These are phyloP conservation scores for Brassicogethes aeneus DNA, from an alignment of 2,888 invertebrate species.

Conservation along the genomic window DNA sequence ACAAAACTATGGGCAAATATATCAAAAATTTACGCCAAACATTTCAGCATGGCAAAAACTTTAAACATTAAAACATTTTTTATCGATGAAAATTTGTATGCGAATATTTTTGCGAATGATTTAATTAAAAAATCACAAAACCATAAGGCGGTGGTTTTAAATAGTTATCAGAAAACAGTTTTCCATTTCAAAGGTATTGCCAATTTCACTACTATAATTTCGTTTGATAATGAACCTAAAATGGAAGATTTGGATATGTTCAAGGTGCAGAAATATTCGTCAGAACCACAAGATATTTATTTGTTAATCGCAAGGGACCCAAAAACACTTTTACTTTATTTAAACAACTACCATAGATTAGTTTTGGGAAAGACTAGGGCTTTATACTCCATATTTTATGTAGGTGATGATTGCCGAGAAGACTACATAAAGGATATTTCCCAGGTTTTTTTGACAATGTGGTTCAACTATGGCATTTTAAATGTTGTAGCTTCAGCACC, in stretches of 20 bases:
- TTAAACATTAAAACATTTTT: no score
- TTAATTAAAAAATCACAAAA: background rate
- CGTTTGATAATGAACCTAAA: background rate
- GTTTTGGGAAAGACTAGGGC: background rate
- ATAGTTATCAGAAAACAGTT: no score
- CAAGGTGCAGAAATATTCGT: background rate
- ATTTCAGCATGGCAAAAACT: background rate
- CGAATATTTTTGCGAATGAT: background rate
- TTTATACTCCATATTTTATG: background rate
- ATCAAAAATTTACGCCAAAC: background rate
- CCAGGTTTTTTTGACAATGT: constrained; percentile 2
- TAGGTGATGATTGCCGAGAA: background rate
- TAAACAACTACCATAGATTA: background rate
- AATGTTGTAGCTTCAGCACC: constrained; percentile 10
- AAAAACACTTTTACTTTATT: background rate
- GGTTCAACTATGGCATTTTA: constrained; percentile 9
- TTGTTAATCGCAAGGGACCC: background rate
- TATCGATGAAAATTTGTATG: background rate
- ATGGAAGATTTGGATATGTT: no score
- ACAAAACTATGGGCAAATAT: no score
- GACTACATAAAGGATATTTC: background rate
- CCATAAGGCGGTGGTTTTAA: no score
- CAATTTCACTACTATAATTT: no score
- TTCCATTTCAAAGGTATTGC: no score
- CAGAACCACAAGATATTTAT: background rate